Base-by-base conservation (phyloP, 2,113 vertebrate species). In the Oncorhynchus gorbuscha region DNA sequence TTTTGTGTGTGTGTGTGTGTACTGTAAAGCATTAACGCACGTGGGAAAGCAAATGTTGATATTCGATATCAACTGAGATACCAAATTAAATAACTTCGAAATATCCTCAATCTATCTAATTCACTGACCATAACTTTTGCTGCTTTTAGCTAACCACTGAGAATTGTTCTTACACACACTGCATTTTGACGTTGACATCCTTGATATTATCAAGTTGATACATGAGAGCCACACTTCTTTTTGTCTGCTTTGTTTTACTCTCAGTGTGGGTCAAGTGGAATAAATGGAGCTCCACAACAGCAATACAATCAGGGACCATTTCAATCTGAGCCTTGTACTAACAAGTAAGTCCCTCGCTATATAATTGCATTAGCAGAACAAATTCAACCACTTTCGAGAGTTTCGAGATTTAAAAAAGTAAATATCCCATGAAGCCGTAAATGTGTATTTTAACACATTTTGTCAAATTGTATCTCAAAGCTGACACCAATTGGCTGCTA, bases 21-120 rank as follows among this genome's bases (percentile, higher is more conserved):
- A 62, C 59, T 62, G 20, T 48, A 68, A 7, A 59, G 66, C 39
- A 73, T 73, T 76, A 67, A 66, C 9, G 7, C 35, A 39, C 35
- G 1, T 7, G 35, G 35, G 35, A 39, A 39, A 39, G 35, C 6
- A 8, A 39, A 39, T 39, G 35, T 39, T 39, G 35, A 39, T 39
- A 2, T 39, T 5, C 35, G 7, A 39, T 39, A 39, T 39, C 35
- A 39, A 39, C 35, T 39, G 35, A 39, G 35, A 39, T 35, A 39
- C 35, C 35, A 8, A 7, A 39, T 39, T 5, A 68, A 18, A 39
- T 39, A 39, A 39, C 35, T 7, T 39, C 0, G 1, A 39, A 39
- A 39, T 39, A 18, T 20, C 67, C 67, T 39, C 30, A 45, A 69
- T 55, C 1, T 18, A 55, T 14, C 51, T 39, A 39, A 39, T 39